Base-by-base conservation (phyloP, 2,113 vertebrate genomes). In the Trematomus loennbergii region DNA sequence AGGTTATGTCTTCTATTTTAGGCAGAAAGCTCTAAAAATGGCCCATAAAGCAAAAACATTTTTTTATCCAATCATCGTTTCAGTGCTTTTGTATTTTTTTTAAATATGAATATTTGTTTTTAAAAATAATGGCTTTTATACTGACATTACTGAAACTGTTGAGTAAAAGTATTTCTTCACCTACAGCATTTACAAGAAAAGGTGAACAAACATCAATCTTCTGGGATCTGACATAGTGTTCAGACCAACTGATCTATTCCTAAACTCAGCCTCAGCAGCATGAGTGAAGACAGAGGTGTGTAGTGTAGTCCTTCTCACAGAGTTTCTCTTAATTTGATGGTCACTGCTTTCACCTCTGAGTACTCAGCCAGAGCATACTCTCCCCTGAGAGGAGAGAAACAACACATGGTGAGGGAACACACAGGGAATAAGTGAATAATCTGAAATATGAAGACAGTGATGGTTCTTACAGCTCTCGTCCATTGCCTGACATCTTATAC, bases 401-500 rank as follows among this genome's bases (percentile, higher is more conserved):
- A 40, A 2, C 33, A 71, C 49, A 70, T 17, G n/a, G 48, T 86
- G 61, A 71, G 65, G 13, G 22, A 25, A 25, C 0, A 22, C 52
- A 73, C 11, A 17, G n/a, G 8, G 0, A 58, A 13, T n/a, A 22
- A 50, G 6, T 5, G 0, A 61, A 43, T 18, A 33, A 1, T 1
- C 33, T 49, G 22, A 72, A 43, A 60, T 15, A 25, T 54, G 18
- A 61, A 68, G 25, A 62, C 2, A 36, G 36, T 5, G 12, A 36
- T 3, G 63, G 0, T 65, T 40, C 98, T 98, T 94, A 99, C 98
- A 99, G 94, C 93, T 99, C 98, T 95, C 97, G 92, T 89, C 98
- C 98, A 1, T 97, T 97, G 85, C 98, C 98, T 20, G 97, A 99
- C 97, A 99, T 99, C 91, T 99, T 97, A 85, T 95, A 97, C 40